phyloP scores from a whole-genome alignment of 2,888 invertebrate species.

The Ellobium chinense region DNA sequence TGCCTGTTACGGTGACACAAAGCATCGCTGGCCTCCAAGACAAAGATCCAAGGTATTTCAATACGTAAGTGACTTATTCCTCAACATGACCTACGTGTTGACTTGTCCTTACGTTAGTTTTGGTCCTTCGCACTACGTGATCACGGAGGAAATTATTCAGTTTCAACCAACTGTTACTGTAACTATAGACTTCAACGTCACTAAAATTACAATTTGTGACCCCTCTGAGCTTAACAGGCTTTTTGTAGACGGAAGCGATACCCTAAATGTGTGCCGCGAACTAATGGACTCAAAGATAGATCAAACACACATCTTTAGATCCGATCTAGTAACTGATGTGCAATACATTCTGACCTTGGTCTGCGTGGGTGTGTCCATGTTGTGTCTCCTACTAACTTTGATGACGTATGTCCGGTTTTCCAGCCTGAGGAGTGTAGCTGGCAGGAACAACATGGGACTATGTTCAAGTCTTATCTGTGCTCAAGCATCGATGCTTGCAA shows the following conservation, averaged over 20 bases:
- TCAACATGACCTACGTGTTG: background rate
- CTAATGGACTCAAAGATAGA: background rate
- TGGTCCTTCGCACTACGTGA: background rate
- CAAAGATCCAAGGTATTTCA: background rate
- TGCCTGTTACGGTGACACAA: background rate
- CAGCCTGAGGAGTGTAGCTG: slow-evolving; percentile 4
- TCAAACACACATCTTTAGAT: background rate
- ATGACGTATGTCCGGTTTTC: slow-evolving; percentile 21
- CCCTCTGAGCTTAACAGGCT: background rate
- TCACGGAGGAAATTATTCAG: background rate
- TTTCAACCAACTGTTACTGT: background rate
- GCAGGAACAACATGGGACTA: slow-evolving; percentile 22
- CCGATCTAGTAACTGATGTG: background rate
- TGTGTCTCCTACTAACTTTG: slow-evolving; percentile 21
- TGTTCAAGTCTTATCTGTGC: slow-evolving; percentile 18
- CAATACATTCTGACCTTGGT: slow-evolving; percentile 11
- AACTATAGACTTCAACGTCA: background rate
- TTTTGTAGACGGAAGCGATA: background rate
- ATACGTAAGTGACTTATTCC: background rate
- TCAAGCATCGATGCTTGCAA: background rate
- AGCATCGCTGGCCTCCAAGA: too few relatives aligned
- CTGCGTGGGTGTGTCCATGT: slow-evolving; percentile 21
- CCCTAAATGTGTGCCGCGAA: background rate
- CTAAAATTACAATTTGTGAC: background rate
- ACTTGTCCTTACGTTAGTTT: slow-evolving; percentile 3